Conservation (phyloP, 2,113 vertebrate species). For the Centrocercus urophasianus region DNA sequence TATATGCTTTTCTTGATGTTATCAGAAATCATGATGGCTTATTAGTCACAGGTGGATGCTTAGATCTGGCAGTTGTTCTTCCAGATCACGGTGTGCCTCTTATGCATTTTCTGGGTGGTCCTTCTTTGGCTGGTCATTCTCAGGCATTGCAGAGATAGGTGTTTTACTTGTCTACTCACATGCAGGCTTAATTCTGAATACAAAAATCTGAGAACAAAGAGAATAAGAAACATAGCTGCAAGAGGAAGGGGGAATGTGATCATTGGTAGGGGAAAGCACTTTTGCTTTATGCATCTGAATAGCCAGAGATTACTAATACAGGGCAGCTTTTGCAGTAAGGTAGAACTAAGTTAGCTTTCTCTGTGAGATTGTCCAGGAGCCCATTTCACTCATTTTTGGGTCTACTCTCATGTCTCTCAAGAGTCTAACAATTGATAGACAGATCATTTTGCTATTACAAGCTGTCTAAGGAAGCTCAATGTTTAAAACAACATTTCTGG, state of each 20-base stretch:
- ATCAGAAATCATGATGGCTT: background rate
- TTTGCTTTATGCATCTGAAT: background rate
- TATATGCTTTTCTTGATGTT: background rate
- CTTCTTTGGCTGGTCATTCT: background rate
- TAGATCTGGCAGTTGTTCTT: background rate
- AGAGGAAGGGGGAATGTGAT: rapidly evolving
- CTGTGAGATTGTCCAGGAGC: background rate
- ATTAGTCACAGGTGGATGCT: background rate
- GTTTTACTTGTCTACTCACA: background rate
- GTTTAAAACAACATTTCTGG: background rate
- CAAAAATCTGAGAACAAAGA: background rate
- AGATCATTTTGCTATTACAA: background rate
- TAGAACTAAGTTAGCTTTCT: background rate
- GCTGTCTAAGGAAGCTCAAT: background rate
- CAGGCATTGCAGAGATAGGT: background rate
- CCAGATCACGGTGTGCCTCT: background rate
- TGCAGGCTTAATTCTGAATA: background rate
- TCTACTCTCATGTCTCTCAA: background rate
- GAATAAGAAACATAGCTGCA: background rate
- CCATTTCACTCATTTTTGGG: background rate
- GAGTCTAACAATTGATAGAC: background rate
- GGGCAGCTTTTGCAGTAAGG: background rate
- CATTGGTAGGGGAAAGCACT: background rate
- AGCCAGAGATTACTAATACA: background rate
- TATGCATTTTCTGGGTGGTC: background rate